Conservation (phyloP, 1,140 invertebrate species). For the Aphelinus certus region DNA sequence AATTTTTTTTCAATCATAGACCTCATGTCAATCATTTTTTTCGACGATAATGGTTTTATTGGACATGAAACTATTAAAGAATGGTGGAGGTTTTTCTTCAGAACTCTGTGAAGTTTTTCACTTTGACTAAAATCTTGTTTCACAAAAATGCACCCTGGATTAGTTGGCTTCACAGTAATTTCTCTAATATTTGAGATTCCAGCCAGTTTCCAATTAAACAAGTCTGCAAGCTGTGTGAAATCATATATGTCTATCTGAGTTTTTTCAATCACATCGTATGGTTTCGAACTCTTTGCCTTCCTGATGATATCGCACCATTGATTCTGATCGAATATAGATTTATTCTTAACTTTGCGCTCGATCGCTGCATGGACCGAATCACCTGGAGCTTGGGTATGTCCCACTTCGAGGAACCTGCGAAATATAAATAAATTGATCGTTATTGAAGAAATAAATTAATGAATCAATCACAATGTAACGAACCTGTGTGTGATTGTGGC, state of each 20-base stretch:
- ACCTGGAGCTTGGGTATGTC: conserved; percentile 48
- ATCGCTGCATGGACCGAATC: conserved; percentile 49
- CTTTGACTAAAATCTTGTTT: too few relatives aligned
- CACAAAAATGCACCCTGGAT: too few relatives aligned
- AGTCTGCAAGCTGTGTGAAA: too few relatives aligned
- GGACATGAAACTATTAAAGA: too few relatives aligned
- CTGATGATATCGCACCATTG: conserved; percentile 48
- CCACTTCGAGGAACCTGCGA: conserved; percentile 46
- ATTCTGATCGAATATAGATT: conserved; percentile 19
- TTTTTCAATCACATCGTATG: conserved; percentile 31
- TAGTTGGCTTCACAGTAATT: too few relatives aligned
- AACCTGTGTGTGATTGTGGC: conserved; percentile 32
- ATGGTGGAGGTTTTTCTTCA: too few relatives aligned
- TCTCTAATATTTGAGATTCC: too few relatives aligned
- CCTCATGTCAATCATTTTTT: too few relatives aligned
- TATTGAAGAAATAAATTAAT: neutral
- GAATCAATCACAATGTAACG: neutral
- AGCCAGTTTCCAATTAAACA: too few relatives aligned
- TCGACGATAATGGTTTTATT: too few relatives aligned
- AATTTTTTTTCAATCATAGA: too few relatives aligned
- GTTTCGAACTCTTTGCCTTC: conserved; percentile 49
- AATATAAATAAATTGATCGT: neutral
- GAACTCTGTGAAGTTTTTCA: too few relatives aligned
- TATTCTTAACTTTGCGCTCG: conserved; percentile 28
- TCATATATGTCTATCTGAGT: conserved; percentile 43